Conservation (phyloP, 2,797 vertebrate genomes). For the Spinus pinus region DNA sequence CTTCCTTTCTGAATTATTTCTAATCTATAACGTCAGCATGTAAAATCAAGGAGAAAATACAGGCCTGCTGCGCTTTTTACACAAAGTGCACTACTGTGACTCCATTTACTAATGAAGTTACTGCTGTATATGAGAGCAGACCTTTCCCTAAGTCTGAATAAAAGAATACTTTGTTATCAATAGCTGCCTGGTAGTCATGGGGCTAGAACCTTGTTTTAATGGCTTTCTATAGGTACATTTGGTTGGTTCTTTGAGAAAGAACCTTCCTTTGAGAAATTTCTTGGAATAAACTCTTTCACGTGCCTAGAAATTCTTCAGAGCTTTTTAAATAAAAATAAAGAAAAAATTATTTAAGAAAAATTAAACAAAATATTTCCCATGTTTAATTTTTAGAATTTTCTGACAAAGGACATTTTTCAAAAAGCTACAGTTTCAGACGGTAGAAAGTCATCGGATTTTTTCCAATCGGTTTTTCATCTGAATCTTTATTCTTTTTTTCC, state of each 20-base stretch:
- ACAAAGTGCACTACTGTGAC: background rate
- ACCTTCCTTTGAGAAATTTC: background rate
- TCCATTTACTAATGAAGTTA: background rate
- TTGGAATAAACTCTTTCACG: background rate
- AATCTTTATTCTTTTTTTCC: background rate
- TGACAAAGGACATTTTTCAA: background rate
- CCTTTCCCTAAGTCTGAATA: background rate
- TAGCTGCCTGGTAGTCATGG: background rate
- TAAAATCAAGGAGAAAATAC: background rate
- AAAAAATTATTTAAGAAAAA: background rate
- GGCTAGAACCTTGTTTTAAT: background rate
- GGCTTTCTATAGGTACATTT: background rate
- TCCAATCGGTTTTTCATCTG: background rate
- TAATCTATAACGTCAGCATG: rapidly evolving
- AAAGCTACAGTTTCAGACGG: background rate
- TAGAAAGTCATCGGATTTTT: rapidly evolving
- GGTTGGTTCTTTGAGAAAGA: background rate
- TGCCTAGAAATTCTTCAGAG: background rate
- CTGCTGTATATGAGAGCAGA: background rate
- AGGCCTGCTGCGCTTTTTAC: background rate
- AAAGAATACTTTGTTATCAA: background rate
- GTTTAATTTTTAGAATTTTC: background rate
- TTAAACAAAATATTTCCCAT: background rate
- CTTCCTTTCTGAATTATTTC: background rate
- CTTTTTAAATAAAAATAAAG: background rate